Conservation (phyloP, 2,888 invertebrate genomes). For the Andrena praecox region DNA sequence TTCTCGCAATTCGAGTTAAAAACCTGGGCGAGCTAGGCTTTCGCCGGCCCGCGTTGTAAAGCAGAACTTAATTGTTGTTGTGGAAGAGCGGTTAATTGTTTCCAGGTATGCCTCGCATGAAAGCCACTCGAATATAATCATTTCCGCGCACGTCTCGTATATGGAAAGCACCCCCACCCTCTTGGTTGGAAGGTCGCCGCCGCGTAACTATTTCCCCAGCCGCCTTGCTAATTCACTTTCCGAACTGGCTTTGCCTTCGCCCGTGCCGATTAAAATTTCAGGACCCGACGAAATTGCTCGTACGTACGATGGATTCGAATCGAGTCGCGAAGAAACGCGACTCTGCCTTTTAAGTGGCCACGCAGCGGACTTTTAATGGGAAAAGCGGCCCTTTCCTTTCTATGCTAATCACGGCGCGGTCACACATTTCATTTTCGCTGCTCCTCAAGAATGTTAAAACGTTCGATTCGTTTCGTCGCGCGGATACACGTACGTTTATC, state of each 20-base stretch:
- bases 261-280: conserved; percentile 55
- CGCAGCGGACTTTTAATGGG: neutral
- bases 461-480: neutral
- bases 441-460: neutral
- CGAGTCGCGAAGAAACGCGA: neutral
- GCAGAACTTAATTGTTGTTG: conserved; percentile 48
- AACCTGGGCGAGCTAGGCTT: neutral
- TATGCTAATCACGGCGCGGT: conserved; percentile 24
- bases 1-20: neutral
- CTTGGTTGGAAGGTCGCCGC: conserved; percentile 5
- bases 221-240: conserved; percentile 55
- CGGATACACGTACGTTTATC: neutral
- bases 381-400: conserved; percentile 5
- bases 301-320: conserved; percentile 22
- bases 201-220: conserved; percentile 22
- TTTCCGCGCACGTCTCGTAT: conserved; percentile 58
- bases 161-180: conserved; percentile 13
- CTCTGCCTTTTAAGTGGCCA: neutral
- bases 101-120: conserved; percentile 50
- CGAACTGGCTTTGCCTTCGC: conserved; percentile 33
- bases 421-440: conserved; percentile 16
- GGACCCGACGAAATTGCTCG: conserved; percentile 14
- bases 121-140: conserved; percentile 55
- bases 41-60: neutral
- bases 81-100: conserved; percentile 61